Base-by-base conservation (phyloP, 1,140 invertebrate species). In the Pogonus chalceus region DNA sequence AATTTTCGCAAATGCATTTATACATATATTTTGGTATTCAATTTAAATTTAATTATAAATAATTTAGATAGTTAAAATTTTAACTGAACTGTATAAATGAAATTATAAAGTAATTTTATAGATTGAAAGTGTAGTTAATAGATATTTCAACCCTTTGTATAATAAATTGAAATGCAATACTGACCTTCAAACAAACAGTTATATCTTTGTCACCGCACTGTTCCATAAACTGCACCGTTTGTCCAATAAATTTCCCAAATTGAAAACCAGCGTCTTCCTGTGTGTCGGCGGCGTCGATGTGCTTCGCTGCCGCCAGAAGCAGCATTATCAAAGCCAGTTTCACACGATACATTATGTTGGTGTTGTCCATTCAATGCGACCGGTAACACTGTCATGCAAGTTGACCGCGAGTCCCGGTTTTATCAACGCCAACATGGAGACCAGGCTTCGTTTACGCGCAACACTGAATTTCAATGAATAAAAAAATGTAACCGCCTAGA, bases 171-270 rank as follows among this genome's bases (percentile, higher is more conserved):
- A 50, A 2, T 7, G 26, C 23, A 23, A 26, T 14, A 43, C 56
- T 50, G 68, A 77, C 80, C 76, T 90, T 89, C 53, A 89, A 70
- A 62, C 87, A 89, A 64, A 86, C 74, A 23, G 82, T 72, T 56
- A 88, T 69, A 54, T 84, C 81, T 56, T 80, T 73, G 50, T 85
- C 80, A 22, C 78, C 78, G 64, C 85, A 85, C 52, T 79, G 76
- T 67, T 81, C 79, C 53, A 84, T 72, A 53, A 82, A 81, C 58
- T 76, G 75, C 53, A 88, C 76, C 23, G 85, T 81, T 37, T 58
- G 62, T 53, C 76, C 72, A 50, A 79, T 55, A 2, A 69, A 71
- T 22, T 76, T 70, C 72, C 75, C 56, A 72, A 60, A 53, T 23
- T 55, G 54, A 23, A 49, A 23, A 12, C 60, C 55, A 9, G 53